A percentile compares a stretch with the other conserved stretches of the same genome.
Evolutionary conservation across 2,113 vertebrate species (phyloP).

Genomic region (Rhinopomastus cyanomelas): DNA sequence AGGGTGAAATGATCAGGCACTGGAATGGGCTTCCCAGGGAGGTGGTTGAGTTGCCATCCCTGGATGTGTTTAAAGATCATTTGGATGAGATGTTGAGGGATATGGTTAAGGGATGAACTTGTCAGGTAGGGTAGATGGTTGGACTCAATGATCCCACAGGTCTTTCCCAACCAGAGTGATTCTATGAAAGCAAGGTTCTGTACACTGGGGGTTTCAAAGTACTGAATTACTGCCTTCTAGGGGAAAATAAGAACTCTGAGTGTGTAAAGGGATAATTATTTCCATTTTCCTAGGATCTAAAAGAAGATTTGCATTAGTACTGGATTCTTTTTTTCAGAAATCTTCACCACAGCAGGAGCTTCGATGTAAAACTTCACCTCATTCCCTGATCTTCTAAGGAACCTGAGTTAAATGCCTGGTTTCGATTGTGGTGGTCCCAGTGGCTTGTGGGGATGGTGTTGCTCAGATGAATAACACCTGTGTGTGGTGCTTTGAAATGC

Average conservation of each 20-base stretch:
- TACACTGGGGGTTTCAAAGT: neutral
- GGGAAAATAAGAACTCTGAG: neutral
- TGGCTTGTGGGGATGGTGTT: neutral
- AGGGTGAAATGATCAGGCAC: too few species aligned
- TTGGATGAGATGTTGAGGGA: too few species aligned
- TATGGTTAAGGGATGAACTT: too few species aligned
- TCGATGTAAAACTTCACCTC: neutral
- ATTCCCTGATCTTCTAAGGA: neutral
- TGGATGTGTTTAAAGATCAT: too few species aligned
- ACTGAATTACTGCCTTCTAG: neutral
- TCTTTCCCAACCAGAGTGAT: too few species aligned
- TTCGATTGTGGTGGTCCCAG: neutral
- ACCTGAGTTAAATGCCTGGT: neutral
- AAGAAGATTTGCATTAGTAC: neutral
- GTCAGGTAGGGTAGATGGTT: too few species aligned
- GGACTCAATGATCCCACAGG: too few species aligned
- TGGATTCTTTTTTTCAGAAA: neutral
- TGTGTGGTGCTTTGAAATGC: neutral
- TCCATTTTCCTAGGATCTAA: neutral
- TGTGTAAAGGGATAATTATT: neutral
- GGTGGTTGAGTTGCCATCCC: too few species aligned
- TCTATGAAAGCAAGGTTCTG: neutral
- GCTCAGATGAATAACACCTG: neutral
- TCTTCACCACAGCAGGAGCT: neutral
- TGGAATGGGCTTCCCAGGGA: too few species aligned